A percentile compares a stretch with the other conserved stretches of the same genome.
Conservation (phyloP, 2,888 invertebrate species). For the Cryptus armator region DNA sequence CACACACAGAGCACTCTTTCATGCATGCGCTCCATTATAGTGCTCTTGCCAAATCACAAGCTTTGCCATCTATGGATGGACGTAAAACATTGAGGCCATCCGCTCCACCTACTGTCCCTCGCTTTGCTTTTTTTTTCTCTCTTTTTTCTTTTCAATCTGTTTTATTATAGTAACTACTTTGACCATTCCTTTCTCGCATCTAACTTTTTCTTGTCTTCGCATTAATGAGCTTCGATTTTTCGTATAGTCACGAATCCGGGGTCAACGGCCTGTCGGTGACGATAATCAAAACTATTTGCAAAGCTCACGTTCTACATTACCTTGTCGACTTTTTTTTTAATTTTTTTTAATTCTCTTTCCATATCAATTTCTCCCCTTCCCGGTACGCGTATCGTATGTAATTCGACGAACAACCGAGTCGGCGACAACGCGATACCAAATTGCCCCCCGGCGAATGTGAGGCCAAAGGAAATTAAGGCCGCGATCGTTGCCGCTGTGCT, state of each 20-base stretch:
- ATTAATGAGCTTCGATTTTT: background rate
- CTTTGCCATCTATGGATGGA: slow-evolving; percentile 68
- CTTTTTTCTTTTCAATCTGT: background rate
- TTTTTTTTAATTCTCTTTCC: slow-evolving; percentile 6
- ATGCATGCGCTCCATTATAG: slow-evolving; percentile 69
- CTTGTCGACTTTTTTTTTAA: background rate
- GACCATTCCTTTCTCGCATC: slow-evolving; percentile 12
- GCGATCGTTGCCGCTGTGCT: slow-evolving; percentile 55
- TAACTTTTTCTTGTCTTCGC: background rate
- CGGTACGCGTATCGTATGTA: slow-evolving; percentile 10
- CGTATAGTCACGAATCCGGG: slow-evolving; percentile 11
- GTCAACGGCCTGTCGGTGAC: slow-evolving; percentile 7
- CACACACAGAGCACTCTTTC: slow-evolving; percentile 56
- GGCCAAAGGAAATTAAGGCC: slow-evolving; percentile 66
- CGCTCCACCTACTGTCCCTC: slow-evolving; percentile 70
- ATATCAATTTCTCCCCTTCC: slow-evolving; percentile 44
- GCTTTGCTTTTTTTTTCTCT: slow-evolving; percentile 47
- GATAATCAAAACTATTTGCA: slow-evolving; percentile 8
- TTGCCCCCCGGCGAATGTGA: slow-evolving; percentile 61
- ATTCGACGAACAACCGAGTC: slow-evolving; percentile 60
- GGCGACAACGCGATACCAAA: slow-evolving; percentile 61
- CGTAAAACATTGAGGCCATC: slow-evolving; percentile 76
- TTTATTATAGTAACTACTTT: slow-evolving; percentile 10
- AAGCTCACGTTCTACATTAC: background rate
- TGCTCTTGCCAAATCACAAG: slow-evolving; percentile 74